A percentile compares a stretch with the other conserved stretches of the same genome.
phyloP scores from a whole-genome alignment of 2,888 invertebrate species.

The Andricus curvator region DNA sequence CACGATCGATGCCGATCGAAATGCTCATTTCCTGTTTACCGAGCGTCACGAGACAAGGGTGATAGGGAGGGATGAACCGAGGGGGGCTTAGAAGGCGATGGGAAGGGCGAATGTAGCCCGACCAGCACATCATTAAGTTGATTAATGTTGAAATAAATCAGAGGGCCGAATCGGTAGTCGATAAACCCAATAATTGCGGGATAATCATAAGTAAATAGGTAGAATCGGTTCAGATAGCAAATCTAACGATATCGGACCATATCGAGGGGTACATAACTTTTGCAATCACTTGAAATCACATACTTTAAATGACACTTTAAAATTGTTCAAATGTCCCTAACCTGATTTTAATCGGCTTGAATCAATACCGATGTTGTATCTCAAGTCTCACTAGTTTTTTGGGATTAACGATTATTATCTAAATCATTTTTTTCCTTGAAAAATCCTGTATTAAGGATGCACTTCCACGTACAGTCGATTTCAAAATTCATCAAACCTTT shows the following conservation, averaged over 20 bases:
- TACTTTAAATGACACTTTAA: not conserved
- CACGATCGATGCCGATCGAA: conserved; percentile 77
- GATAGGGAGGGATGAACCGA: conserved; percentile 63
- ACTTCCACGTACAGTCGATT: no score
- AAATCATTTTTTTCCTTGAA: no score
- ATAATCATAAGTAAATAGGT: conserved; percentile 77
- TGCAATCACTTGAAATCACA: not conserved
- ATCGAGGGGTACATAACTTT: not conserved
- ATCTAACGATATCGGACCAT: conserved; percentile 55
- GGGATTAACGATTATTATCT: no score
- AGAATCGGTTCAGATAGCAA: conserved; percentile 65
- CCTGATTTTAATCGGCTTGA: no score
- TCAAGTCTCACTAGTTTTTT: no score
- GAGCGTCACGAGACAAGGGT: conserved; percentile 62
- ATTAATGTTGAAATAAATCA: conserved; percentile 78
- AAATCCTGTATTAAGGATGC: no score
- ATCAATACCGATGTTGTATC: no score
- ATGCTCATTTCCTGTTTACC: conserved; percentile 76
- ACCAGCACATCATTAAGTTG: conserved; percentile 77
- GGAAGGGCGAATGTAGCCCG: conserved; percentile 68
- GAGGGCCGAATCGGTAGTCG: conserved; percentile 74
- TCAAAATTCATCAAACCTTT: no score
- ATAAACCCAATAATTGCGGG: conserved; percentile 77
- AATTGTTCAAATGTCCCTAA: not conserved
- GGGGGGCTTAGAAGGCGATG: conserved; percentile 64